Percentiles rank a stretch among this genome's conserved stretches.
Conservation (phyloP, 2,113 vertebrate genomes). For the Mormyrus iriodes region DNA sequence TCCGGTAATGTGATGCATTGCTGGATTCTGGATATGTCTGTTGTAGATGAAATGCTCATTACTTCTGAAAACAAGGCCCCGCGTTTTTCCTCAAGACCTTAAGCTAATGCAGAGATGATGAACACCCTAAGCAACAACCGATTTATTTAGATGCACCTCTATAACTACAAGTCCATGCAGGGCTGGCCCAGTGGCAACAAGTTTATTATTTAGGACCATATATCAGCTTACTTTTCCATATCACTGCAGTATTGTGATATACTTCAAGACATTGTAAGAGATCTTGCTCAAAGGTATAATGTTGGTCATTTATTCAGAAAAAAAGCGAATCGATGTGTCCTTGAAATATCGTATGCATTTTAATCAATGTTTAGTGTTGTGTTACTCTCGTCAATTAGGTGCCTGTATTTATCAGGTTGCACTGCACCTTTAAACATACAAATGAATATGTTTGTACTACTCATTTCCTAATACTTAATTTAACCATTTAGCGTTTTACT, state of each 20-base stretch:
- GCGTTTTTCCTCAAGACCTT: neutral
- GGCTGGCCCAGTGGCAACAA: neutral
- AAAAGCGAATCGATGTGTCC: neutral
- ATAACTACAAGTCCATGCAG: neutral
- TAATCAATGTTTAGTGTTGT: neutral
- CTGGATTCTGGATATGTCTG: neutral
- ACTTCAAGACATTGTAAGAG: neutral
- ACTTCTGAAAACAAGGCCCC: neutral
- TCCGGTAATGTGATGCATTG: neutral
- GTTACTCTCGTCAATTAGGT: neutral
- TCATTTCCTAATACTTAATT: neutral
- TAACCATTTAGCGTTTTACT: neutral
- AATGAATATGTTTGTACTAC: neutral
- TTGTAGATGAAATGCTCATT: neutral
- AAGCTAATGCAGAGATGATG: neutral
- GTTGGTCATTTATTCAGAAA: neutral
- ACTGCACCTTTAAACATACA: neutral
- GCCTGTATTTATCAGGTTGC: neutral
- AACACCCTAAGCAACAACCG: neutral
- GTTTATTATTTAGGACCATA: neutral
- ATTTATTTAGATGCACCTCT: slow-evolving; percentile 1
- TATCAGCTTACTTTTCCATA: neutral
- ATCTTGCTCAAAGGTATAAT: neutral
- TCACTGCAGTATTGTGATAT: neutral
- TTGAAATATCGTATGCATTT: neutral